These are phyloP conservation scores for Microcebus ravelobensis DNA, from an alignment of 2,113 vertebrate genomes.

Conservation along the genomic window DNA sequence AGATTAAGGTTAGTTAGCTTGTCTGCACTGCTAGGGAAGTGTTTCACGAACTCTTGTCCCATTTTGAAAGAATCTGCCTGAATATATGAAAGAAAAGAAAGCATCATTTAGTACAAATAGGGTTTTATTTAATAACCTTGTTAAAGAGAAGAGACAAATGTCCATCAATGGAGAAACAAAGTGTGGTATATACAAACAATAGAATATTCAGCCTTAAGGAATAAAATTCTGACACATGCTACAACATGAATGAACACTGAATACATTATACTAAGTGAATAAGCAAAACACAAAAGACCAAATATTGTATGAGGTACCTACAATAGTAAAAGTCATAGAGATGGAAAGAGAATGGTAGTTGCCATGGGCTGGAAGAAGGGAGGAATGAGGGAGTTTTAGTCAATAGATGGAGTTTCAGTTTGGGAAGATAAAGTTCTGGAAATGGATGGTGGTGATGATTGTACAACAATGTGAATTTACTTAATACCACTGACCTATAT, in stretches of 20 bases:
- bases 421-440: neutral
- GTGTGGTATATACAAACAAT: neutral
- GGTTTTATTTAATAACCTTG: slow-evolving; percentile 4
- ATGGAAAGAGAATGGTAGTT: neutral
- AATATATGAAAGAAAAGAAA: slow-evolving; percentile 64
- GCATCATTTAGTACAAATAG: slow-evolving; percentile 42
- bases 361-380: neutral
- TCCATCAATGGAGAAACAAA: neutral
- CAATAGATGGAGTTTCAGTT: neutral
- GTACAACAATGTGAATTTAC: neutral
- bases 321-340: neutral
- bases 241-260: neutral
- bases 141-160: slow-evolving; percentile 34
- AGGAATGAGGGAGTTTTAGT: neutral
- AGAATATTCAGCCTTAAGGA: neutral
- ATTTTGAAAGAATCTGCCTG: slow-evolving; percentile 97
- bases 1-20: slow-evolving; percentile 84
- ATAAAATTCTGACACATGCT: neutral
- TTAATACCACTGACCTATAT: neutral
- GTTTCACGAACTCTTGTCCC: slow-evolving; percentile 90
- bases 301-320: neutral
- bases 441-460: neutral
- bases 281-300: slow-evolving; percentile 1
- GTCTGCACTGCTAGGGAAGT: slow-evolving; percentile 83
- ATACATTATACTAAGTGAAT: slow-evolving; percentile 15